Evolutionary conservation across 2,888 invertebrate genomes (phyloP).

Genomic region (Endotricha flammealis): DNA sequence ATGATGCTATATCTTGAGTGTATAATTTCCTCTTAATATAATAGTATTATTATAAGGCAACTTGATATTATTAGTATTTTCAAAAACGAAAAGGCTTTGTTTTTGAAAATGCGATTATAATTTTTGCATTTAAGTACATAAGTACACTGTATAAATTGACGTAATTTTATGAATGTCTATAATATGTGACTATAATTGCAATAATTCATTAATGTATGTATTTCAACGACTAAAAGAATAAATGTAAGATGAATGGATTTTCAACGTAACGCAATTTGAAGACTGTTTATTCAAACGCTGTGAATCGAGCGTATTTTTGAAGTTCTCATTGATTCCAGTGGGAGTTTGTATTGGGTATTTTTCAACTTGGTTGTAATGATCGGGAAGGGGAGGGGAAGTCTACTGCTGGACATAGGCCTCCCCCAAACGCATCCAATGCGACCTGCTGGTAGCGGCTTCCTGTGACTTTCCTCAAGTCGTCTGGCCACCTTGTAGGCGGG

Average conservation of each 20-base stretch:
- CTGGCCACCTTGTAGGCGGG: no score
- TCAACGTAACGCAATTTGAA: constrained; percentile 7
- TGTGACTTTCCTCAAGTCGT: no score
- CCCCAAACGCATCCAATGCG: no score
- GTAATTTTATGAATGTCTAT: not conserved
- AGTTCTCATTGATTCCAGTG: no score
- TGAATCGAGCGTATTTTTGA: no score
- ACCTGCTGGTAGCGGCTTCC: no score
- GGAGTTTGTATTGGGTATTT: no score
- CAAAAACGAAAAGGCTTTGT: constrained; percentile 6
- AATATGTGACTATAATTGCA: constrained; percentile 11
- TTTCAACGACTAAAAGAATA: constrained; percentile 1
- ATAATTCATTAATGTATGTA: constrained; percentile 15
- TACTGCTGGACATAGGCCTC: no score
- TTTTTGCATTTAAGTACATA: constrained; percentile 7
- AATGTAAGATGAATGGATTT: not conserved
- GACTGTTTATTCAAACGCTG: no score
- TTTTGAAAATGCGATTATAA: constrained; percentile 10
- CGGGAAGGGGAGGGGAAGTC: no score
- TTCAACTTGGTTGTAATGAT: no score
- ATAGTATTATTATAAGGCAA: constrained; percentile 6
- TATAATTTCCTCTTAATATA: not conserved
- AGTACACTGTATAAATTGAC: constrained; percentile 4
- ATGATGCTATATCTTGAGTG: not conserved
- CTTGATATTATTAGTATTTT: constrained; percentile 3